Base-by-base conservation (phyloP, 2,888 invertebrate species). In the Drosophila tanythrix region DNA sequence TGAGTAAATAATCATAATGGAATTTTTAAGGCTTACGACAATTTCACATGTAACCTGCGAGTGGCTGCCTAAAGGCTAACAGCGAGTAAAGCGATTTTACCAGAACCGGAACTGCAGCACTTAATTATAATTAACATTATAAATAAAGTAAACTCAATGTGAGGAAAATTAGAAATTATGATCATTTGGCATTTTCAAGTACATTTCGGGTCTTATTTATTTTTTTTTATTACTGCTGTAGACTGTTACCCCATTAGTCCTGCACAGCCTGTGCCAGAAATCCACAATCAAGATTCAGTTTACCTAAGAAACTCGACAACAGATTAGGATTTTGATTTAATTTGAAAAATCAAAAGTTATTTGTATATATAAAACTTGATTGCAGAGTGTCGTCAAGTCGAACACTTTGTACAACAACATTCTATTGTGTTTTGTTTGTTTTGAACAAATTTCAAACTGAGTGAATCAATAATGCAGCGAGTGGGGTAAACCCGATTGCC, bases 1-100 rank as follows among this genome's bases (percentile, higher is more conserved):
- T 89, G 85, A 82, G 85, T 82, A 85, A 89, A 85, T 85, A 85
- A 85, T 85, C 82, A 88, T 89, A 85, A 85, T 85, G 85, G 89
- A 85, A 85, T 85, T 89, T 89, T 82, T 85, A 84, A 85, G 88
- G 85, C 88, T 85, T 88, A 78, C 74, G 88, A 80, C 78, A 89
- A 84, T 84, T 84, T 76, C 84, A 80, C 72, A 88, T 84, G 77
- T 81, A 74, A 74, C 68, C 70, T 70, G 43, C 58, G 46, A 38
- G 58, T 59, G 50, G 27, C 63, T 67, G 76, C 72, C 81, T 76
- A 38, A 50, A 66, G 70, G 74, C 58, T 77, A 83, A 83, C 77
- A 62, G 80, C 64, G 70, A 83, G 62, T 77, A 74, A 73, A 80
- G 72, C 50, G 66, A 53, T 60, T 64, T 70, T 72, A 64, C 67